Conservation (phyloP, 2,113 vertebrate genomes). For the Deroptyus accipitrinus region DNA sequence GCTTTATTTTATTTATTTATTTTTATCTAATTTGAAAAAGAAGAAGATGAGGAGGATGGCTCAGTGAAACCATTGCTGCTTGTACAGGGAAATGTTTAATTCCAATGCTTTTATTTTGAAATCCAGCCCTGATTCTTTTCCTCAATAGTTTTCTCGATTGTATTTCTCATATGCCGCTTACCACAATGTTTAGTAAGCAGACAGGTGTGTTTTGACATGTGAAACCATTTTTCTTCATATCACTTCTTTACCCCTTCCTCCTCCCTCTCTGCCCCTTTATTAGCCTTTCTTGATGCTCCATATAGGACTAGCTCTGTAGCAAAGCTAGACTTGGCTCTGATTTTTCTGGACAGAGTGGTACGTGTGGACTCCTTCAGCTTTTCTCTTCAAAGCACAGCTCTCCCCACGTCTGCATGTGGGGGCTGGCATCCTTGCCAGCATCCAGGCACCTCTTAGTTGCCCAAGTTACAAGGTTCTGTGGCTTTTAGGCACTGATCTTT, state of each 20-base stretch:
- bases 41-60: background rate
- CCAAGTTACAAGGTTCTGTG: background rate
- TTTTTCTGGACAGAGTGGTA: background rate
- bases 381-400: background rate
- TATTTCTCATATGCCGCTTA: background rate
- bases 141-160: background rate
- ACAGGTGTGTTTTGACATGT: background rate
- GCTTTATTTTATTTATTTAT: background rate
- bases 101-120: background rate
- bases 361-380: background rate
- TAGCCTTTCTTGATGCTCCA: background rate
- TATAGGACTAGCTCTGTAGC: background rate
- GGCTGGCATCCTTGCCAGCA: background rate
- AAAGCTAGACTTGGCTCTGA: background rate
- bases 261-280: background rate
- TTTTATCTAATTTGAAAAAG: background rate
- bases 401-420: background rate
- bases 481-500: background rate
- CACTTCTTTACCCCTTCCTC: background rate
- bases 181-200: background rate
- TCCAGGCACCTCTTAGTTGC: background rate
- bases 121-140: background rate
- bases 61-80: background rate
- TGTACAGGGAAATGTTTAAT: background rate
- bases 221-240: background rate